A percentile compares a stretch with the other conserved stretches of the same genome.
These are phyloP conservation scores for Xiphophorus maculatus DNA, from an alignment of 2,113 vertebrate genomes.

Conservation along the genomic window DNA sequence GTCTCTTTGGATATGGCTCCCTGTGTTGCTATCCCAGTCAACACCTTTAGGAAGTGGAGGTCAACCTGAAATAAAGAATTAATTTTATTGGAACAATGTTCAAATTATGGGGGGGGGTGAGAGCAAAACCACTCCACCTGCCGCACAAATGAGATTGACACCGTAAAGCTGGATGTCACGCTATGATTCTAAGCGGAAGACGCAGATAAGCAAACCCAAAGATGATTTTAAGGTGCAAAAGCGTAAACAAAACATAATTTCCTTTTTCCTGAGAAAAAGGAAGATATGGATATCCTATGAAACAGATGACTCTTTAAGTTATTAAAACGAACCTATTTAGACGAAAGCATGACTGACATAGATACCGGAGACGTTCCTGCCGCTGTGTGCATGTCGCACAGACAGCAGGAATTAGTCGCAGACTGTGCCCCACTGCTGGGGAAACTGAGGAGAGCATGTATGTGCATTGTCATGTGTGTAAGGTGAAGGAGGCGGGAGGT, in stretches of 20 bases:
- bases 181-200: too few species aligned
- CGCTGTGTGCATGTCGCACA: slow-evolving; percentile 53
- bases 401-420: slow-evolving; percentile 43
- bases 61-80: slow-evolving; percentile 85
- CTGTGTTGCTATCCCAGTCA: slow-evolving; percentile 95
- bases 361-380: slow-evolving; percentile 41
- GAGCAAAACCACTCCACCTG: background rate
- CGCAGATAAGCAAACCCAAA: too few species aligned
- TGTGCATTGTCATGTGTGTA: slow-evolving; percentile 30
- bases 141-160: too few species aligned
- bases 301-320: background rate
- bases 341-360: slow-evolving; percentile 31
- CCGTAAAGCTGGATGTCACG: too few species aligned
- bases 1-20: slow-evolving; percentile 95
- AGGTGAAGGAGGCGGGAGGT: slow-evolving; percentile 47
- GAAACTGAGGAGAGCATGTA: slow-evolving; percentile 21
- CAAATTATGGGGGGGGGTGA: too few species aligned
- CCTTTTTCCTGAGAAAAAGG: background rate
- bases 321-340: background rate
- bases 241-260: too few species aligned
- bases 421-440: slow-evolving; percentile 40
- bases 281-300: background rate
- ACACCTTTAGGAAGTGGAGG: slow-evolving; percentile 93
- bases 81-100: too few species aligned
- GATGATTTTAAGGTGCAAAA: too few species aligned